Evolutionary conservation across 2,888 invertebrate species (phyloP), one percentile per base, ranked within the genome.

Genomic region (Agonum fuliginosum): DNA sequence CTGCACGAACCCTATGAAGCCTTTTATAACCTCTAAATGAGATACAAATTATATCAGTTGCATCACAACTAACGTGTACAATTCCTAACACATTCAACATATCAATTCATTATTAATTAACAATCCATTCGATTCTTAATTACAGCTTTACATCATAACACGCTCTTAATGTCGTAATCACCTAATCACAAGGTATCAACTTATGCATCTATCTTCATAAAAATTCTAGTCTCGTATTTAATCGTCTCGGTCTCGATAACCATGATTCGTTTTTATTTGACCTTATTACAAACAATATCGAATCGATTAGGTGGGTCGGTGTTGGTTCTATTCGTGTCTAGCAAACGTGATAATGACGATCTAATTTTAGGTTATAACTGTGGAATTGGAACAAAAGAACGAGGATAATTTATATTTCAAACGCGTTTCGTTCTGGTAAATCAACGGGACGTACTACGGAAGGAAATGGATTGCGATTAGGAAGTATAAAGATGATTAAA

Each of bases 261-360:
- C 27, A 27, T 30, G 14, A 62, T 30, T 62, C 30, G 58, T 30
- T 62, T 62, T 17, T 30, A 62, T 62, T 62, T 62, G 58, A 62
- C 58, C 58, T 62, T 30, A 62, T 30, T 62, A 46, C 69, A 22
- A 46, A 46, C 69, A 69, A 69, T 69, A 69, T 69, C 41, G 41
- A 69, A 69, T 69, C 69, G 69, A 69, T 69, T 69, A 43, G 43
- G 58, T 22, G 17, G 30, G 27, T 17, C 22, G 46, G 69, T 22
- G 27, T 17, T 41, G 46, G 69, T 22, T 14, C 30, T 62, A 62
- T 62, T 46, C 69, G 69, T 69, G 69, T 69, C 27, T 46, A 24
- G 24, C 46, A 69, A 48, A 70, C 70, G 70, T 70, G 70, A 48
- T 70, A 70, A 70, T 70, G 70, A 70, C 70, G 70, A 30, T 70